Base-by-base conservation (phyloP, 2,888 invertebrate species). In the Acanthosepion pharaonis region DNA sequence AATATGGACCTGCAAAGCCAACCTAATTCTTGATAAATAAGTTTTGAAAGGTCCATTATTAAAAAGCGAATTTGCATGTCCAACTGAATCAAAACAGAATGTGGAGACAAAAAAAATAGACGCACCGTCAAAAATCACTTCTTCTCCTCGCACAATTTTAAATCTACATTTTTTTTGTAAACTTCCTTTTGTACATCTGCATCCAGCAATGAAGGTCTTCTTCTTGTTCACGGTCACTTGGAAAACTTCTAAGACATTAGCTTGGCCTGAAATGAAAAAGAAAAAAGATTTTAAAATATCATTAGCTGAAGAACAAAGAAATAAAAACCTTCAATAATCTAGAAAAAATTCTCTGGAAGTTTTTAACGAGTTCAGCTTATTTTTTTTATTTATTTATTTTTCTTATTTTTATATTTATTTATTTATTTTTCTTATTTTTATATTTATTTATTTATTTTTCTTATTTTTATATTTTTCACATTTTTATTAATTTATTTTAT, bases 141-240 rank as follows among this genome's bases (percentile, higher is more conserved):
- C 98, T 8, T 98, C 98, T 15, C 98, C 98, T 53, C 99, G 97
- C 0, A 98, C 95, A 33, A 99, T 97, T 95, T 98, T 98, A 97
- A 98, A 99, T 64, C 97, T 96, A 0, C 98, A 98, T 95, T 98
- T 97, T 96, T 98, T 98, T 95, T 98, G 98, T 3, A 99, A 98
- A 0, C 98, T 96, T 0, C 99, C 99, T 97, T 98, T 98, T 0
- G 98, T 98, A 97, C 99, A 99, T 93, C 98, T 98, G 96, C 99
- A 99, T 0, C 99, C 99, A 0, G 99, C 99, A 28, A 99, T 98
- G 0, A 98, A 98, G 5, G 99, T 98, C 97, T 98, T 98, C 96
- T 97, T 96, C 97, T 98, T 98, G 97, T 98, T 98, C 95, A 96
- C 96, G 8, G 96, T 96, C 6, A 99, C 98, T 94, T 98, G 97